Conservation (phyloP, 1,140 invertebrate genomes). For the Heliconius melpomene region DNA sequence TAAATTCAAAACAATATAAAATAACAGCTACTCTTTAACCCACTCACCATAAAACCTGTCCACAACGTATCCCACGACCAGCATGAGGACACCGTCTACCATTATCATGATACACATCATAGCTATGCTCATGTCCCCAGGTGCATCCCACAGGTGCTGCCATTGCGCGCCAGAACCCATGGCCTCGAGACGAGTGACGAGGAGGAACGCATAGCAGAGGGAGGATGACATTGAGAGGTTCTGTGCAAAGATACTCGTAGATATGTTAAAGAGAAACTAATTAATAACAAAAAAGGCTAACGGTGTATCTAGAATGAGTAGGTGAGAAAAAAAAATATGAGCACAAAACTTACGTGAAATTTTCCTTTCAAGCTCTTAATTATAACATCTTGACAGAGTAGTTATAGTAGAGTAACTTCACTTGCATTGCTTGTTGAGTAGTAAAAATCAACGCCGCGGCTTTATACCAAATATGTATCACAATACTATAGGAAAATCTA, state of each 20-base stretch:
- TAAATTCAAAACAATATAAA: too few species aligned
- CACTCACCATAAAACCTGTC: constrained; percentile 62
- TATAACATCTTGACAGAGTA: too few species aligned
- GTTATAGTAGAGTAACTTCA: too few species aligned
- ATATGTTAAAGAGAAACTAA: too few species aligned
- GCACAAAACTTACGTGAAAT: too few species aligned
- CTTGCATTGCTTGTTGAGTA: too few species aligned
- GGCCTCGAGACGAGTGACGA: constrained; percentile 83
- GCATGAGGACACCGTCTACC: constrained; percentile 76
- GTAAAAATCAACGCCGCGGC: too few species aligned
- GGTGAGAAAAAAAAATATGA: too few species aligned
- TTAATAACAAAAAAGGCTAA: not conserved
- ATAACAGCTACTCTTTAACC: too few species aligned
- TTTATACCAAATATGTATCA: too few species aligned
- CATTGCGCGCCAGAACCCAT: constrained; percentile 80
- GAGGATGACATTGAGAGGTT: constrained; percentile 84
- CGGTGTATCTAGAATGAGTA: too few species aligned
- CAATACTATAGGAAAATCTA: not conserved
- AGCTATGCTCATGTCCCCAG: constrained; percentile 80
- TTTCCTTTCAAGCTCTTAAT: too few species aligned
- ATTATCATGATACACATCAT: constrained; percentile 73
- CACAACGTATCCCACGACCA: constrained; percentile 72
- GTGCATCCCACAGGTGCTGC: constrained; percentile 76
- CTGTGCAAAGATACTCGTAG: constrained; percentile 51
- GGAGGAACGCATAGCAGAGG: constrained; percentile 83